Evolutionary conservation across 1,140 invertebrate species (phyloP), one percentile per base, ranked within the genome.

Genomic region (Paraescarpia echinospica): DNA sequence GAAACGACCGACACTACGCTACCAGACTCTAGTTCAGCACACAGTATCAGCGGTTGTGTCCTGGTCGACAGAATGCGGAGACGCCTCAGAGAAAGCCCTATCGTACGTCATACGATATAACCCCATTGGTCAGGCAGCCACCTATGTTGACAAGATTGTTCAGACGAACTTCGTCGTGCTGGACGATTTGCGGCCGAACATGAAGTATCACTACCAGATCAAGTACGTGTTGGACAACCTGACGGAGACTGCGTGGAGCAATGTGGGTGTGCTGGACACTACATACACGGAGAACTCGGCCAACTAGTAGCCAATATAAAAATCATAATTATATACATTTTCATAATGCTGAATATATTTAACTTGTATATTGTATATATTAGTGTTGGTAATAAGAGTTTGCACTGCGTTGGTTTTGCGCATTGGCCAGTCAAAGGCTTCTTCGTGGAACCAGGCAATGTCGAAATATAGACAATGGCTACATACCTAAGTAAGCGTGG

Each of bases 171-270:
- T 93, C 51, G 93, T 35, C n/a, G 35, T 92, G 14, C 27, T 93
- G 59, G 91, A 92, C 41, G 41, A 93, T 51, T 89, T 93, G 34
- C 91, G 77, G 33, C 41, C 91, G 33, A 92, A 93, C 33, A 27
- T 34, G 6, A 89, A 92, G 34, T 93, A 93, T 89, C n/a, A 35
- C n/a, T 93, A 93, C 48, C 93, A 93, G 91, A 91, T 93, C 12
- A 92, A 93, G 91, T 93, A 93, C 89, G 77, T 93, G n/a, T 27
- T 92, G 51, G 91, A 89, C 31, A 89, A 41, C 59, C 33, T 59
- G n/a, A 48, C 59, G 9, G 93, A 93, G n/a, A 35, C 91, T 18
- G 91, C 91, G 33, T 93, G 93, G 93, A 92, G 91, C 59, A 31
- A n/a, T 31, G 77, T 35, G 27, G 34, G 89, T 1, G 34, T 89